Evolutionary conservation across 2,797 vertebrate genomes (phyloP), one percentile per base, ranked within the genome.

Genomic region (Falco concolor): DNA sequence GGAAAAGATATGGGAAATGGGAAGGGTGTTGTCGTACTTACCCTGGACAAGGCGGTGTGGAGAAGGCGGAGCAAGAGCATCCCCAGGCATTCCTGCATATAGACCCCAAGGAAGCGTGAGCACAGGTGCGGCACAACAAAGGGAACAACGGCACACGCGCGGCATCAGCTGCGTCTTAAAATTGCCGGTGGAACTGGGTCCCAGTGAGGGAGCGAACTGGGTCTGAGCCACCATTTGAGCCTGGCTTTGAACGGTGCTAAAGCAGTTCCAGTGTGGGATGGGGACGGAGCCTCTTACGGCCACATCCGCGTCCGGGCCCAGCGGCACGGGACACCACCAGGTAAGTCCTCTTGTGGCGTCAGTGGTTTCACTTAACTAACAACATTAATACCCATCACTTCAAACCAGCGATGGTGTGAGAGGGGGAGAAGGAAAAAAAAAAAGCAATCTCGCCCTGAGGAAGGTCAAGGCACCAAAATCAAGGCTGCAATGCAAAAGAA

Each of bases 71-170:
- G 73, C 13, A 34, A 24, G 86, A 78, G 40, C 24, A 44, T 18
- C 59, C 77, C 56, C 32, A 1, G 0, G 0, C 7, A 2, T 4
- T 6, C 21, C 54, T 10, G 32, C 1, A 9, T 3, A 1, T 36
- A 25, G 7, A 36, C 34, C 32, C 65, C 44, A 10, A 5, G 50
- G 5, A 9, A 6, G 23, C 40, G 0, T 6, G 7, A 10, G 60
- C 10, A 2, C 4, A 8, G 65, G 38, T 2, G 36, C 19, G 63
- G 3, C 56, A 2, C 6, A 34, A 2, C 5, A 2, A 16, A 19
- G 34, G 19, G 36, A 20, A 24, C 2, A 3, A 1, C 10, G 2
- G 0, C 3, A 10, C 19, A 3, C 6, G 0, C 4, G 25, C 17
- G 1, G 30, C 2, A 5, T 9, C 53, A 5, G 56, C 34, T 27